Evolutionary conservation across 2,113 vertebrate species (phyloP).

Genomic region (Setophaga coronata): DNA sequence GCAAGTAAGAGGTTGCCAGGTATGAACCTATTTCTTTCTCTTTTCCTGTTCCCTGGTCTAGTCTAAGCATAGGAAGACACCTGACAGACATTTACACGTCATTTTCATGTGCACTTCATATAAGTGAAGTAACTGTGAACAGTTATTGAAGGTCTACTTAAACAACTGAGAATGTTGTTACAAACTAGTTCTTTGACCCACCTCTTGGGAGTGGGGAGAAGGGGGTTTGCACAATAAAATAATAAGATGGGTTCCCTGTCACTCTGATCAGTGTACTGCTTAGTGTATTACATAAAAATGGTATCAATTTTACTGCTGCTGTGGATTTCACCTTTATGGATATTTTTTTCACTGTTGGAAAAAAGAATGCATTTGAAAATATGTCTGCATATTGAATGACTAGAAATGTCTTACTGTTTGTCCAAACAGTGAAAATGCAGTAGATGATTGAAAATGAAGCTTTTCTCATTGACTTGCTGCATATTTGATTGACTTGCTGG

Average conservation of each 20-base stretch:
- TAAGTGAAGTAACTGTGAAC: not conserved
- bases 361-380: constrained; percentile 27
- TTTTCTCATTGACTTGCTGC: constrained; percentile 34
- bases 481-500: constrained; percentile 41
- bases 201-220: not conserved
- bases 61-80: not conserved
- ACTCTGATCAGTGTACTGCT: not conserved
- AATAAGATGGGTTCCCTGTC: not conserved
- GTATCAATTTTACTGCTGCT: constrained; percentile 20
- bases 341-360: constrained; percentile 48
- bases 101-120: not conserved
- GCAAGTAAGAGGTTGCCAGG: not conserved
- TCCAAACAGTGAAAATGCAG: constrained; percentile 20
- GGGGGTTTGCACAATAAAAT: not conserved
- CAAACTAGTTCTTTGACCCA: not conserved
- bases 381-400: constrained; percentile 18
- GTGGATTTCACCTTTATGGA: constrained; percentile 4
- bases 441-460: constrained; percentile 41
- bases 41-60: not conserved
- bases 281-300: not conserved
- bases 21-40: not conserved
- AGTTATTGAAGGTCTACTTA: not conserved
- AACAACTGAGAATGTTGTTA: not conserved
- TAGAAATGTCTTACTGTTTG: constrained; percentile 34
- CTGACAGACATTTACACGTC: not conserved